These are phyloP conservation scores for Chrysodeixis includens DNA, from an alignment of 2,888 invertebrate genomes.

Conservation along the genomic window DNA sequence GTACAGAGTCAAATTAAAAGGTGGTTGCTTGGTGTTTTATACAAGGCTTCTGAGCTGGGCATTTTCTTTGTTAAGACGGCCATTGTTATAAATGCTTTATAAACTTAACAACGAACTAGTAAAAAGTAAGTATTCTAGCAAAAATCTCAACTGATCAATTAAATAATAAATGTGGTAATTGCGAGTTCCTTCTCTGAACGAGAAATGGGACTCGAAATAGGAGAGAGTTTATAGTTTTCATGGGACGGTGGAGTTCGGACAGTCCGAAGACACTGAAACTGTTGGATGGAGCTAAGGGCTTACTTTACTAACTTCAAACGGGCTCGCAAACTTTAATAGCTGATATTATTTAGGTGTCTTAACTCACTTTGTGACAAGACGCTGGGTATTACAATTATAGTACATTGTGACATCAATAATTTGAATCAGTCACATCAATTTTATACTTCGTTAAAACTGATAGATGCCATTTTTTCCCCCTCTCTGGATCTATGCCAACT, in stretches of 20 bases:
- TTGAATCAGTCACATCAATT: no score
- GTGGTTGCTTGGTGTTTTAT: background rate
- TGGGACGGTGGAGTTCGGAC: background rate
- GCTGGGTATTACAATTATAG: no score
- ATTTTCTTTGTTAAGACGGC: background rate
- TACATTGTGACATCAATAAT: no score
- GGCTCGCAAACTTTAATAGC: background rate
- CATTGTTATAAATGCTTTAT: slow-evolving; percentile 4
- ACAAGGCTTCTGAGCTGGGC: background rate
- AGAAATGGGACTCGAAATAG: background rate
- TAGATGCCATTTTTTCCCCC: no score
- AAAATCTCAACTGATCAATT: background rate
- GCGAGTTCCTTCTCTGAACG: background rate
- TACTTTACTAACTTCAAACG: background rate
- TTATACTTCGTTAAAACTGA: no score
- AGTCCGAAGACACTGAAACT: background rate
- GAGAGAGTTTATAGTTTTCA: background rate
- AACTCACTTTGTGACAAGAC: no score
- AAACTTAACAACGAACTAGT: background rate
- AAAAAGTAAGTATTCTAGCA: background rate
- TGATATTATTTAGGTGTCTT: background rate
- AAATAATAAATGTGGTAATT: background rate
- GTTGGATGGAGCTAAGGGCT: no score
- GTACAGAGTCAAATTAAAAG: background rate
- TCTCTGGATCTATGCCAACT: no score